Conservation (phyloP, 2,797 vertebrate genomes). For the Hippoglossus hippoglossus region DNA sequence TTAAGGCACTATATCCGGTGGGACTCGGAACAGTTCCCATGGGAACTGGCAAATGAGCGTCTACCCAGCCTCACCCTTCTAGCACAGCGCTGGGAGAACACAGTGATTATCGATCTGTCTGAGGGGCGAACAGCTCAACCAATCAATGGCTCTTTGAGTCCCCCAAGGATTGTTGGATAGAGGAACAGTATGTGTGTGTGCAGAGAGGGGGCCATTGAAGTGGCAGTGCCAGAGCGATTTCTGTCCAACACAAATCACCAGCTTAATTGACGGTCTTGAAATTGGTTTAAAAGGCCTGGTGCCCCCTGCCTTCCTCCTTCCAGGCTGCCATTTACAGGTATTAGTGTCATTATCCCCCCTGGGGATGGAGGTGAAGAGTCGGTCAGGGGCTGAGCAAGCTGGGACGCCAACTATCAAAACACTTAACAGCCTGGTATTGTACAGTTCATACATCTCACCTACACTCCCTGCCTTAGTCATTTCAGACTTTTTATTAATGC, state of each 20-base stretch:
- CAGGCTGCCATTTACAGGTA: conserved; percentile 51
- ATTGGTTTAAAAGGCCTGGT: conserved; percentile 71
- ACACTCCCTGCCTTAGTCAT: conserved; percentile 4
- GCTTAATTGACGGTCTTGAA: conserved; percentile 73
- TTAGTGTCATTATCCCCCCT: conserved; percentile 62
- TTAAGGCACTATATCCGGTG: conserved; percentile 50
- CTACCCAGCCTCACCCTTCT: conserved; percentile 54
- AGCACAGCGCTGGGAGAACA: conserved; percentile 64
- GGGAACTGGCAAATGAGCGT: conserved; percentile 77
- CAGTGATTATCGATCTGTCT: conserved; percentile 82
- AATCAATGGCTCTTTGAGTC: conserved; percentile 81
- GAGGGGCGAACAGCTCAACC: conserved; percentile 77
- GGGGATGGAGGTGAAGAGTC: conserved; percentile 42
- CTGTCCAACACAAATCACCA: conserved; percentile 74
- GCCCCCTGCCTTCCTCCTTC: conserved; percentile 17
- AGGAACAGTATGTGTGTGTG: conserved; percentile 35
- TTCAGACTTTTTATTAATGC: neutral
- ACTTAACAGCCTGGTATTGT: conserved; percentile 14
- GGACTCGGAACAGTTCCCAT: conserved; percentile 69
- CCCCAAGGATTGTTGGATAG: conserved; percentile 64
- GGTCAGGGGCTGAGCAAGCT: conserved; percentile 43
- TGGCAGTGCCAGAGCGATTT: conserved; percentile 62
- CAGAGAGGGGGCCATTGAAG: conserved; percentile 18
- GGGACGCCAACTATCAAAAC: conserved; percentile 51
- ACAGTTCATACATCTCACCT: conserved; percentile 21